A percentile compares a stretch with the other conserved stretches of the same genome.
Evolutionary conservation across 2,797 vertebrate genomes (phyloP).

Genomic region (Acipenser ruthenus): DNA sequence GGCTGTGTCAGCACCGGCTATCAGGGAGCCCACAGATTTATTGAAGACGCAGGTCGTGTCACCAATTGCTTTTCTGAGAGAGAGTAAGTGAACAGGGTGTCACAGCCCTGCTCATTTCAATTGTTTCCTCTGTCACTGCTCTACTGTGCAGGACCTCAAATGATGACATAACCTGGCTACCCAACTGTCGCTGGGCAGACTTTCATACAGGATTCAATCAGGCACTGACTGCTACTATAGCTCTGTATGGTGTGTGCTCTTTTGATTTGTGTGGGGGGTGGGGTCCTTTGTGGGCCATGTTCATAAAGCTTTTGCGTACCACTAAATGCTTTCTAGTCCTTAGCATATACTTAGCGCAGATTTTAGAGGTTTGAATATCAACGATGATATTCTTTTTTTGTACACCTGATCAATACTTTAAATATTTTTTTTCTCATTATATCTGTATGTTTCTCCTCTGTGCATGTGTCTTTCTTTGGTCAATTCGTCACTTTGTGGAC

Average conservation of each 20-base stretch:
- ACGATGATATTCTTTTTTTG: too few species aligned
- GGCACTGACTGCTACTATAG: neutral
- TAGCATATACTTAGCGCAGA: too few species aligned
- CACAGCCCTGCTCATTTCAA: neutral
- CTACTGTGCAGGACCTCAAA: neutral
- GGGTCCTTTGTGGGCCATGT: too few species aligned
- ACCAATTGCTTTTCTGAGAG: neutral
- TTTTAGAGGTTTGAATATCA: too few species aligned
- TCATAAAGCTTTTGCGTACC: too few species aligned
- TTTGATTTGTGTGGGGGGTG: too few species aligned
- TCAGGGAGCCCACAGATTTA: neutral
- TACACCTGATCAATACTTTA: too few species aligned
- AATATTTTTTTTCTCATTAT: too few species aligned
- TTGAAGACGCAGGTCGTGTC: neutral
- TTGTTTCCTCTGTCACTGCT: neutral
- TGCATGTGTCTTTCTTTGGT: too few species aligned
- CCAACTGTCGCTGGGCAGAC: constrained; percentile 8
- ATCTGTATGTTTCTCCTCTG: too few species aligned
- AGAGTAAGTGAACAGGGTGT: neutral
- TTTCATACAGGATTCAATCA: constrained; percentile 7
- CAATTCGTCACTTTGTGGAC: too few species aligned
- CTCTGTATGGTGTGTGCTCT: neutral
- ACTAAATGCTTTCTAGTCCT: too few species aligned
- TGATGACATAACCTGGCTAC: constrained; percentile 11
- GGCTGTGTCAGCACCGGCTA: neutral